Percentiles rank a stretch among this genome's conserved stretches.
These are phyloP conservation scores for Nomada hirtipes DNA, from an alignment of 2,888 invertebrate genomes.

Conservation along the genomic window DNA sequence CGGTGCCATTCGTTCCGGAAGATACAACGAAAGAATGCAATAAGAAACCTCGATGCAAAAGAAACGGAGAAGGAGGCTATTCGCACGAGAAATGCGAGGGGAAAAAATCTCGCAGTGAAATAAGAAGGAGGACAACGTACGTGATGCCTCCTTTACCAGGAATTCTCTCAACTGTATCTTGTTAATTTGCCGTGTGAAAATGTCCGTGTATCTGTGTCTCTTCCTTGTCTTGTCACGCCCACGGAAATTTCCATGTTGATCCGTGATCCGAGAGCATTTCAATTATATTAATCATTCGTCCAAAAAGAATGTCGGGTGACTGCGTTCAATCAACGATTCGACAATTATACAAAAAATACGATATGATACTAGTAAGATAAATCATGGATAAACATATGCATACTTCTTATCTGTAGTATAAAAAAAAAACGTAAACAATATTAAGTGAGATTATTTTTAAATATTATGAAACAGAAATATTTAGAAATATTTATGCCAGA, in stretches of 20 bases:
- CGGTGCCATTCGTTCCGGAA: slow-evolving; percentile 29
- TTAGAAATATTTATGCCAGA: no score
- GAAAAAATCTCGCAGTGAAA: slow-evolving; percentile 23
- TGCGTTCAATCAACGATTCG: background rate
- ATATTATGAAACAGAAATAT: no score
- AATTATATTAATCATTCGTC: background rate
- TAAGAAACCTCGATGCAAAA: slow-evolving; percentile 24
- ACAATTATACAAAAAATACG: background rate
- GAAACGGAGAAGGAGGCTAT: slow-evolving; percentile 25
- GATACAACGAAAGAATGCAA: slow-evolving; percentile 35
- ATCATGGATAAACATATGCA: no score
- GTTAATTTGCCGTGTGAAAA: slow-evolving; percentile 28
- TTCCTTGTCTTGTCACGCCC: background rate
- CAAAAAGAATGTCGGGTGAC: background rate
- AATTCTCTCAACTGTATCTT: slow-evolving; percentile 34
- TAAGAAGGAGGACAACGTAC: slow-evolving; percentile 37
- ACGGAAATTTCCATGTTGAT: slow-evolving; percentile 10
- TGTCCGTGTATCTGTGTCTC: background rate
- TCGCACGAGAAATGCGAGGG: slow-evolving; percentile 28
- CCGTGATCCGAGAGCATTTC: slow-evolving; percentile 1
- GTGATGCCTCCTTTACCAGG: slow-evolving; percentile 26
- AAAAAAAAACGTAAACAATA: no score
- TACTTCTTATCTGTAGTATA: no score
- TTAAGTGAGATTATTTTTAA: no score
- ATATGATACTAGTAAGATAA: no score